These are phyloP conservation scores for Myrmophylax atrothorax DNA, from an alignment of 2,113 vertebrate genomes.

Conservation along the genomic window DNA sequence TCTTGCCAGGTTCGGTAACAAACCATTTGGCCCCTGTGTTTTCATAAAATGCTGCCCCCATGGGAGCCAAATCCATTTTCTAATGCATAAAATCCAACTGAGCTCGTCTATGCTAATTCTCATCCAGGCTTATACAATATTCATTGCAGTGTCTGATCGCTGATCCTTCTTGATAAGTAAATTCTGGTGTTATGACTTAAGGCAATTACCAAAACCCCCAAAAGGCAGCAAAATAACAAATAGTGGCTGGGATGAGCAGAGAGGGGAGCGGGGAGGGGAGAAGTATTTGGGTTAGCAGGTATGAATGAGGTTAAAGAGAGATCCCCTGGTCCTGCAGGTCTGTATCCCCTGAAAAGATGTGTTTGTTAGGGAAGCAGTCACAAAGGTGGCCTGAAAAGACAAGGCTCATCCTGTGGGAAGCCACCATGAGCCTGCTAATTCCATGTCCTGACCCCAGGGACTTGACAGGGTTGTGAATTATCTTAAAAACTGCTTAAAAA, in stretches of 20 bases:
- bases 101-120: conserved; percentile 41
- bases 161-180: conserved; percentile 49
- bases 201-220: conserved; percentile 44
- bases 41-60: not conserved
- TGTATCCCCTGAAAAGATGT: not conserved
- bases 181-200: conserved; percentile 48
- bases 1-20: not conserved
- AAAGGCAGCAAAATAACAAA: conserved; percentile 28
- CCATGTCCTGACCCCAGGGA: not conserved
- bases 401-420: not conserved
- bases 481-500: not conserved
- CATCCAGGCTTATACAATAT: conserved; percentile 46
- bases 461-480: not conserved
- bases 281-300: not conserved
- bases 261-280: no score
- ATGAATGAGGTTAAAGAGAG: not conserved
- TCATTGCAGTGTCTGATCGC: conserved; percentile 37
- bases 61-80: conserved; percentile 48
- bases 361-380: not conserved
- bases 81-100: conserved; percentile 18
- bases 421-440: not conserved
- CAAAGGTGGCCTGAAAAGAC: not conserved
- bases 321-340: not conserved
- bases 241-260: not conserved
- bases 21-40: conserved; percentile 40